Base-by-base conservation (phyloP, 2,888 invertebrate genomes). In the Lepidochitona cinerea region DNA sequence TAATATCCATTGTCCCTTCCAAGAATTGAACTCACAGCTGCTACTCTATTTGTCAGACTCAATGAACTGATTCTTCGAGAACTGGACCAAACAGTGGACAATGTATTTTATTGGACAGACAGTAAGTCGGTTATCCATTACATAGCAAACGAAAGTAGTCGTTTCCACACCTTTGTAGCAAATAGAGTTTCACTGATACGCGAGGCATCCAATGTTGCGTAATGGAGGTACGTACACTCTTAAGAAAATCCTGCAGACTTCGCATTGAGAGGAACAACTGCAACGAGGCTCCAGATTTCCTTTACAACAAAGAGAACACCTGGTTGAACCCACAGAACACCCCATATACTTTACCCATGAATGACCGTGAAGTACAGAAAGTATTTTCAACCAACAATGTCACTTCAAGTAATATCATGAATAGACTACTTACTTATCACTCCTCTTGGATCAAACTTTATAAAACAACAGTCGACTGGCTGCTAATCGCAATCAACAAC, bases 131-230 rank as follows among this genome's bases (percentile, higher is more conserved):
- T 77, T 0, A 41, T 75, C 1, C 36, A 72, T 14, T 77, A 73
- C 64, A 70, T 77, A 14, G 29, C 5, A 5, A 75, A 77, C 52
- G 29, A 64, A 14, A 3, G 32, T 12, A n/a, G 32, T 72, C 71
- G 79, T 41, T 78, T 78, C 67, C 73, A 76, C 6, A 80, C 78
- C 29, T 76, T 78, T 37, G 73, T 78, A 0, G 77, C 76, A 14
- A 79, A 76, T 52, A 37, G 75, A 32, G 59, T 79, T 33, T n/a
- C 59, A 1, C 26, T 73, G 0, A 77, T 77, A n/a, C 70, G 71
- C 65, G 75, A 76, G n/a, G 70, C 64, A 5, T 59, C 73, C 37
- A 37, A 49, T 7, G 5, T 52, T 18, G 12, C n/a, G 0, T 68
- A 75, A 36, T 73, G 73, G 75, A 23, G 32, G 1, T 73, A 52